A percentile compares a stretch with the other conserved stretches of the same genome.
Evolutionary conservation across 2,888 invertebrate genomes (phyloP).

Genomic region (Eledone cirrhosa): DNA sequence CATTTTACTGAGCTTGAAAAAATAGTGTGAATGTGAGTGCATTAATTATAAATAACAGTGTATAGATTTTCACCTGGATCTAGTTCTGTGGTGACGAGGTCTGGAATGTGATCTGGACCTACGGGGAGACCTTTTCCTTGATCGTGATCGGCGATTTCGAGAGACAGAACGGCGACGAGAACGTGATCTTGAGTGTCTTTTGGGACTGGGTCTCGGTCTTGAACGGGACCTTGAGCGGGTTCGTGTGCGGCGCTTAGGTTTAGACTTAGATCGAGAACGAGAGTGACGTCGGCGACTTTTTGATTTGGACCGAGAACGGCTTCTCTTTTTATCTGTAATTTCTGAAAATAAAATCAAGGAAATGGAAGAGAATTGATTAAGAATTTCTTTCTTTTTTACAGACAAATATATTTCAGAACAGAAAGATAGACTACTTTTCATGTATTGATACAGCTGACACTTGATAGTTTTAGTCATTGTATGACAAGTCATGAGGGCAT

Average conservation of each 20-base stretch:
- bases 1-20: too few species aligned
- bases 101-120: constrained; percentile 44
- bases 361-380: too few species aligned
- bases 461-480: too few species aligned
- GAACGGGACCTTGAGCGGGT: constrained; percentile 41
- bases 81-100: constrained; percentile 43
- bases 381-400: too few species aligned
- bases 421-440: too few species aligned
- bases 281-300: constrained; percentile 69
- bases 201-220: constrained; percentile 38
- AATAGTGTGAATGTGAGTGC: too few species aligned
- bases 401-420: too few species aligned
- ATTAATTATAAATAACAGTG: not conserved
- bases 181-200: constrained; percentile 48
- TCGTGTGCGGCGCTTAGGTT: constrained; percentile 50
- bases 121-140: constrained; percentile 37
- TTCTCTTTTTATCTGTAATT: constrained; percentile 31
- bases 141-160: constrained; percentile 67
- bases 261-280: constrained; percentile 39
- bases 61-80: constrained; percentile 40
- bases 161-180: constrained; percentile 59
- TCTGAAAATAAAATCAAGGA: not conserved
- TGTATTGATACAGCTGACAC: too few species aligned
- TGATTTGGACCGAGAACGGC: constrained; percentile 69
- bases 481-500: too few species aligned